Evolutionary conservation across 2,113 vertebrate species (phyloP).

Genomic region (Etheostoma cragini): DNA sequence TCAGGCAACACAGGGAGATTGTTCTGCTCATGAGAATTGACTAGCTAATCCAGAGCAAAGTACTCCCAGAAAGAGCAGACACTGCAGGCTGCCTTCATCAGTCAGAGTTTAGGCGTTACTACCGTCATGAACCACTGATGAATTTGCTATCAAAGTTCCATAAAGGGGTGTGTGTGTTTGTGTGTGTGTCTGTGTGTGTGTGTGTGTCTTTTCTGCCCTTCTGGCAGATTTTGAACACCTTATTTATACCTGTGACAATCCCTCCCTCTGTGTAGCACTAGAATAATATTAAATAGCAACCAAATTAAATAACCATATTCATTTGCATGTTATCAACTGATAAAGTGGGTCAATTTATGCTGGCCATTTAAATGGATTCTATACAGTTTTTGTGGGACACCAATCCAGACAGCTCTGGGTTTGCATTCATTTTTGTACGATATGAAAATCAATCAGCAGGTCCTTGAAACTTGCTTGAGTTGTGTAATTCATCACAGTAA

Average conservation of each 20-base stretch:
- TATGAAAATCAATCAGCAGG: not conserved
- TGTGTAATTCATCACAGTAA: not conserved
- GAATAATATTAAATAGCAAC: not conserved
- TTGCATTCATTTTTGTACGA: not conserved
- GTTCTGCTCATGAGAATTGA: constrained; percentile 74
- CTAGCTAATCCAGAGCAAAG: constrained; percentile 72
- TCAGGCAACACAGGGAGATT: constrained; percentile 63
- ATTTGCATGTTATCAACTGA: not conserved
- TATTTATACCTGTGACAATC: not conserved
- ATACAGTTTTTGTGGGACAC: not conserved
- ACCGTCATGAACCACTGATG: constrained; percentile 62
- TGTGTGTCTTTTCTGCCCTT: not conserved
- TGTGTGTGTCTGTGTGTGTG: constrained; percentile 7
- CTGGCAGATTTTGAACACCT: constrained; percentile 18
- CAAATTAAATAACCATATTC: not conserved
- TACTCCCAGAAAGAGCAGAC: constrained; percentile 56
- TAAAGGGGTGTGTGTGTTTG: constrained; percentile 46
- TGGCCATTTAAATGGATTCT: not conserved
- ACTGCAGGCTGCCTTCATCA: constrained; percentile 67
- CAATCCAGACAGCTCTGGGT: not conserved
- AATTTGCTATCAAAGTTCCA: constrained; percentile 67
- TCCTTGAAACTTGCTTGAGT: not conserved
- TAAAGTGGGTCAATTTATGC: not conserved
- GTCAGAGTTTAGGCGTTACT: constrained; percentile 63
- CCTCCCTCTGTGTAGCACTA: not conserved